phyloP scores from a whole-genome alignment of 2,888 invertebrate species.

The Melanostoma scalare region DNA sequence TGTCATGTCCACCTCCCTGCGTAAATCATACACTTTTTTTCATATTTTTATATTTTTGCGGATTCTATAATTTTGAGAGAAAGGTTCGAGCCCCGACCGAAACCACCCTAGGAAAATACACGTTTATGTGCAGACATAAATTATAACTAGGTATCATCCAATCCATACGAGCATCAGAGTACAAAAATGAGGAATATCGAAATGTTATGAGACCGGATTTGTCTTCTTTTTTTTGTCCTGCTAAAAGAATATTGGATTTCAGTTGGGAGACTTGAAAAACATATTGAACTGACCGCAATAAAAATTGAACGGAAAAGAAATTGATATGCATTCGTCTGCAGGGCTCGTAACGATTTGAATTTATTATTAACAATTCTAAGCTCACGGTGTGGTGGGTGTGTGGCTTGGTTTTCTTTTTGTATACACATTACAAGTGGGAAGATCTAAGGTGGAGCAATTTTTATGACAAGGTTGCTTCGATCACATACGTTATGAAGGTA shows the following conservation, averaged over 20 bases:
- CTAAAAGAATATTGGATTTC: slow-evolving; percentile 68
- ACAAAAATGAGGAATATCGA: slow-evolving; percentile 34
- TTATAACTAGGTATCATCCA: slow-evolving; percentile 57
- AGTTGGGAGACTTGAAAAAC: slow-evolving; percentile 64
- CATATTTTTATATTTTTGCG: slow-evolving; percentile 20
- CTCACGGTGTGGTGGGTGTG: slow-evolving; percentile 9
- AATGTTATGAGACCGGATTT: slow-evolving; percentile 49
- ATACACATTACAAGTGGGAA: neutral
- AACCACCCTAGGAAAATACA: slow-evolving; percentile 23
- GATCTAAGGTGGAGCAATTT: slow-evolving; percentile 53
- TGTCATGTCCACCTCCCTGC: slow-evolving; percentile 33
- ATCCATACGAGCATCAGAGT: slow-evolving; percentile 32
- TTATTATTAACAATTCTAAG: slow-evolving; percentile 66
- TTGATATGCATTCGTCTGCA: slow-evolving; percentile 72
- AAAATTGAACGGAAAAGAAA: slow-evolving; percentile 70
- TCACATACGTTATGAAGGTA: slow-evolving; percentile 44
- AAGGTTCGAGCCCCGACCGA: slow-evolving; percentile 1
- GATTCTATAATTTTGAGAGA: slow-evolving; percentile 45
- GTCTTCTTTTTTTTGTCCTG: slow-evolving; percentile 11
- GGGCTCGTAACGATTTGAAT: slow-evolving; percentile 65
- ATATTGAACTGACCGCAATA: slow-evolving; percentile 72
- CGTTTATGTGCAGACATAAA: slow-evolving; percentile 62
- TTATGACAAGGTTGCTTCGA: slow-evolving; percentile 48
- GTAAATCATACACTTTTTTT: slow-evolving; percentile 49
- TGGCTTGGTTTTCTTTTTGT: slow-evolving; percentile 6